These are phyloP conservation scores for Mus pahari DNA, from an alignment of 2,113 vertebrate species.

Conservation along the genomic window DNA sequence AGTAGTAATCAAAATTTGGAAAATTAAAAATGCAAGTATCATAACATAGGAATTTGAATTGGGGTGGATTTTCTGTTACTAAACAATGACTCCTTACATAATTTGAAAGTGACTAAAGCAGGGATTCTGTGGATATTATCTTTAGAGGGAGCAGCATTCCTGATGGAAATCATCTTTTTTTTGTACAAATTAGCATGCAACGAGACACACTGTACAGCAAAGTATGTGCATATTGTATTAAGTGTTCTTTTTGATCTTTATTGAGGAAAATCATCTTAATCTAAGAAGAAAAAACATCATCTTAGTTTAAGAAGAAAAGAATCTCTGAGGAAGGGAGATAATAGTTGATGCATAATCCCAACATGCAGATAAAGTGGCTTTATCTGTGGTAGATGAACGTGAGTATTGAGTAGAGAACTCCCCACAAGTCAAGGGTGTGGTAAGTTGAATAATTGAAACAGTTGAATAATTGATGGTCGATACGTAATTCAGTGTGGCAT, in stretches of 20 bases:
- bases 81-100: conserved; percentile 5
- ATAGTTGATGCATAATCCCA: background rate
- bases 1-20: background rate
- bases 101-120: conserved; percentile 12
- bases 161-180: background rate
- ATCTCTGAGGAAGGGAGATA: background rate
- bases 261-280: conserved; percentile 19
- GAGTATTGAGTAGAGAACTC: background rate
- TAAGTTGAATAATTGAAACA: conserved; percentile 27
- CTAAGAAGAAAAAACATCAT: background rate
- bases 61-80: conserved; percentile 10
- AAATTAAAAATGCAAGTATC: background rate
- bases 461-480: background rate
- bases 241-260: conserved; percentile 40
- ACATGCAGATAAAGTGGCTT: background rate
- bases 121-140: conserved; percentile 8
- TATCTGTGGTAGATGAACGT: background rate
- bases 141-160: background rate
- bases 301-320: conserved; percentile 10
- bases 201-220: conserved; percentile 41
- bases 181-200: background rate
- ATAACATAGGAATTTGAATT: conserved; percentile 35
- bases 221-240: background rate
- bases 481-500: background rate
- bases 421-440: background rate